Percentiles rank a stretch among this genome's conserved stretches.
These are phyloP conservation scores for Trichogramma pretiosum DNA, from an alignment of 1,140 invertebrate genomes.

Conservation along the genomic window DNA sequence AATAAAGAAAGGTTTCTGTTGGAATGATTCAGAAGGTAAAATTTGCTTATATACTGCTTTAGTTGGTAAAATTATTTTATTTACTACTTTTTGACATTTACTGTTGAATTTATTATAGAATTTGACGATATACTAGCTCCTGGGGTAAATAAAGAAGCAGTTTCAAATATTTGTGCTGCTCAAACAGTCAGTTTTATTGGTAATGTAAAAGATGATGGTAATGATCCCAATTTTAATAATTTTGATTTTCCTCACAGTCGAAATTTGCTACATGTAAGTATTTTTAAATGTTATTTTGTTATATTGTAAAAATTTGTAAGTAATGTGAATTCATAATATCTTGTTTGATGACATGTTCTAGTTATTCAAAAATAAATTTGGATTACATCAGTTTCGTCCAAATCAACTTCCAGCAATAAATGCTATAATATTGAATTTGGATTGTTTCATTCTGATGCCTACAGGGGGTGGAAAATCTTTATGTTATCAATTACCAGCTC, in stretches of 20 bases:
- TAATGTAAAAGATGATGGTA: slow-evolving; percentile 66
- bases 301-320: too few species aligned
- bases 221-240: slow-evolving; percentile 67
- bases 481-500: slow-evolving; percentile 82
- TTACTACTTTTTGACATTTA: too few species aligned
- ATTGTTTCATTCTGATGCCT: slow-evolving; percentile 94
- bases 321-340: too few species aligned
- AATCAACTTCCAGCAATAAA: slow-evolving; percentile 94
- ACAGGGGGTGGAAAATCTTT: slow-evolving; percentile 95
- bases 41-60: too few species aligned
- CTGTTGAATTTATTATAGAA: too few species aligned
- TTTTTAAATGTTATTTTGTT: too few species aligned
- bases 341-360: too few species aligned
- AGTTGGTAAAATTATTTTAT: too few species aligned
- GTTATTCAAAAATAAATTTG: slow-evolving; percentile 59
- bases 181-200: slow-evolving; percentile 54
- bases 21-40: slow-evolving; percentile 12
- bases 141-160: too few species aligned
- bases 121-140: too few species aligned
- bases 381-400: slow-evolving; percentile 73
- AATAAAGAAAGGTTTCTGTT: background rate
- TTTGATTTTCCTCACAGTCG: slow-evolving; percentile 59
- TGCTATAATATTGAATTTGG: slow-evolving; percentile 73
- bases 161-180: slow-evolving; percentile 18
- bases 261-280: slow-evolving; percentile 53